These are phyloP conservation scores for Anolis carolinensis DNA, from an alignment of 2,113 vertebrate species.

Conservation along the genomic window DNA sequence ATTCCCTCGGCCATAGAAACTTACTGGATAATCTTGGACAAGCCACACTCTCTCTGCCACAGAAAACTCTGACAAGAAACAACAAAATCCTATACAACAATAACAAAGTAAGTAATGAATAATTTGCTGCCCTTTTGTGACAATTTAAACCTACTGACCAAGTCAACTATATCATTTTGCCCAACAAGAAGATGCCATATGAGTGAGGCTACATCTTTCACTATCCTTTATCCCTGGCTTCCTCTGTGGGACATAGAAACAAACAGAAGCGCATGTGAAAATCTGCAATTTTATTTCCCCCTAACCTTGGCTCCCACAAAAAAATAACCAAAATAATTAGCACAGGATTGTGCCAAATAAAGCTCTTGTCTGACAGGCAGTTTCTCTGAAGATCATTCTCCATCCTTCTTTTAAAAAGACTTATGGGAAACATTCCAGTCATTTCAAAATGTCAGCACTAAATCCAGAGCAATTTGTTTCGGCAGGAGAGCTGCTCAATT, in stretches of 20 bases:
- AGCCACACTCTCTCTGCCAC: too few relatives aligned
- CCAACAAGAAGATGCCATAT: not conserved
- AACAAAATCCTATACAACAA: not conserved
- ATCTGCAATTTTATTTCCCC: not conserved
- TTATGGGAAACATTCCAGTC: not conserved
- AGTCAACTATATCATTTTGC: not conserved
- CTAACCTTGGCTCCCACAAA: slow-evolving; percentile 13
- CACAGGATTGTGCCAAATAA: slow-evolving; percentile 13
- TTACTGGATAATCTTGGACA: too few relatives aligned
- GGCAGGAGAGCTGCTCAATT: slow-evolving; percentile 36
- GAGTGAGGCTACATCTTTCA: not conserved
- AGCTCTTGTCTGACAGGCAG: not conserved
- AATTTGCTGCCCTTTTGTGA: not conserved
- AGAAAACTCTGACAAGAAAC: too few relatives aligned
- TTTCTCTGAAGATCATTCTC: not conserved
- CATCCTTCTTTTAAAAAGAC: not conserved
- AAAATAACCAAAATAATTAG: rapidly evolving
- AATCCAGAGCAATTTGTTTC: slow-evolving; percentile 31
- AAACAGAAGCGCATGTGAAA: not conserved
- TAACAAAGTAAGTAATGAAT: not conserved
- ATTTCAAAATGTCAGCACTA: slow-evolving; percentile 17
- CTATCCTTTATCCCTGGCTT: not conserved
- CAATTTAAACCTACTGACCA: not conserved
- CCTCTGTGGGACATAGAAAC: not conserved
- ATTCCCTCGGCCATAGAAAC: too few relatives aligned